Base-by-base conservation (phyloP, 2,888 invertebrate species). In the Drosophila tripunctata region DNA sequence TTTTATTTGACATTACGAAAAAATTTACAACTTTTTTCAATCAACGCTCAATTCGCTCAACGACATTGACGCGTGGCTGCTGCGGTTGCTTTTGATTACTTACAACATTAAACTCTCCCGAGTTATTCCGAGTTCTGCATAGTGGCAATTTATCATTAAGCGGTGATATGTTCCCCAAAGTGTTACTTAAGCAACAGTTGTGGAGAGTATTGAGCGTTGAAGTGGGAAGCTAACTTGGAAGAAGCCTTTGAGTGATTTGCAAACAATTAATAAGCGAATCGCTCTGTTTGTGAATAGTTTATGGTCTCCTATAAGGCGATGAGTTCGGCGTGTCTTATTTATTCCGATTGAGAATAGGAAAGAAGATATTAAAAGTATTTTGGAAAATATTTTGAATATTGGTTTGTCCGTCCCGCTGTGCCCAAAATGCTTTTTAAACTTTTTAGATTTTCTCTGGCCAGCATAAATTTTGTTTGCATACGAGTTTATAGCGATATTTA, bases 11-110 rank as follows among this genome's bases (percentile, higher is more conserved):
- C 69, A 61, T 63, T 58, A 71, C 15, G n/a, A n/a, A 67, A 58
- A 75, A 85, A 77, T 88, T 54, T 87, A 83, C 82, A 83, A 87
- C 88, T 84, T 88, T 83, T 88, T 83, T 87, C 82, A 88, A 88
- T 83, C 88, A 83, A 50, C 81, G 54, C 54, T 63, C 80, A 57
- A 81, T 70, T 65, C 56, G 64, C 27, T 24, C 57, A 47, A 58
- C 57, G 44, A 40, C 41, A 41, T 30, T 43, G 69, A 62, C 82
- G 88, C 87, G 85, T 83, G 88, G 78, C 82, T 48, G 35, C 65
- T 76, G 88, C 69, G 81, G 71, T 87, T 77, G 85, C 67, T 75
- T 69, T 77, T 61, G 66, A 83, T 86, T 75, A 73, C 86, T 82
- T 75, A 65, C 58, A 62, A 55, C 43, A 40, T 44, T 45, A 78